phyloP scores from a whole-genome alignment of 2,113 vertebrate species.

The Pheucticus melanocephalus region DNA sequence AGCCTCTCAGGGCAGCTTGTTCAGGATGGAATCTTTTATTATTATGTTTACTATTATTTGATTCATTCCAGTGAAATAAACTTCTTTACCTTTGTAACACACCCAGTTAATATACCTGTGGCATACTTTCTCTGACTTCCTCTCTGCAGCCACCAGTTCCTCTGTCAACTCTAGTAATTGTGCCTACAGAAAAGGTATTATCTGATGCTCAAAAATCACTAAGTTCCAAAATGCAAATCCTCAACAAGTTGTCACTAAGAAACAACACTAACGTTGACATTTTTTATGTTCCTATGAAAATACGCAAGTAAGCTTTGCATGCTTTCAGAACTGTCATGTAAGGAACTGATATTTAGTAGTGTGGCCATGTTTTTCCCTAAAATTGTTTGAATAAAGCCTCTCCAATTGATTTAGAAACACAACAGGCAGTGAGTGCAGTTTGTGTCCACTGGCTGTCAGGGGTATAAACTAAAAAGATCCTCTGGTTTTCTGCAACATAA shows the following conservation, averaged over 20 bases:
- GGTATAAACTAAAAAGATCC: neutral
- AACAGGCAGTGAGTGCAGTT: neutral
- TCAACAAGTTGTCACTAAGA: neutral
- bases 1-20: neutral
- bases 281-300: neutral
- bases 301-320: neutral
- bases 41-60: fast-evolving
- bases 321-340: neutral
- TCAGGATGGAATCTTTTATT: neutral
- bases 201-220: neutral
- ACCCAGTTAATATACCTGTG: neutral
- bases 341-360: neutral
- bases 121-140: neutral
- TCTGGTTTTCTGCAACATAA: neutral
- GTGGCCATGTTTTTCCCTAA: neutral
- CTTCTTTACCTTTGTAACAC: neutral
- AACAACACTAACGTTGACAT: fast-evolving
- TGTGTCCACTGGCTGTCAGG: neutral
- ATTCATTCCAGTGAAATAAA: neutral
- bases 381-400: neutral
- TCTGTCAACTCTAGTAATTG: neutral
- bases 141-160: neutral
- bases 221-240: neutral
- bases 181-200: neutral
- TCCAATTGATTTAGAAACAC: neutral